A percentile compares a stretch with the other conserved stretches of the same genome.
These are phyloP conservation scores for Bombus difficillimus DNA, from an alignment of 1,140 invertebrate species.

Conservation along the genomic window DNA sequence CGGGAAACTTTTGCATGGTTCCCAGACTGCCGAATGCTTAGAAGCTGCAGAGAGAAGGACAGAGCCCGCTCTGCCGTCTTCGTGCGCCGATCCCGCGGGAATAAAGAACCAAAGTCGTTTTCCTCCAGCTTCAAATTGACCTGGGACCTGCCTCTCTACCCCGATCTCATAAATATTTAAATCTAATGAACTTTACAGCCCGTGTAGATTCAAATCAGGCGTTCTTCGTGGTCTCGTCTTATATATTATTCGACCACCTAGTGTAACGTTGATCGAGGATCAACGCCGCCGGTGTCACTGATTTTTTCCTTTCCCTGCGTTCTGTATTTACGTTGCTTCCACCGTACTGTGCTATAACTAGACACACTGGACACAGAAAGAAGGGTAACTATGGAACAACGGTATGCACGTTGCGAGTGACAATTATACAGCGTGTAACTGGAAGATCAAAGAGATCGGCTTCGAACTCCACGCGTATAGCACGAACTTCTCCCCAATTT, in stretches of 20 bases:
- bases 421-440: conserved; percentile 8
- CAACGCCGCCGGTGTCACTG: background rate
- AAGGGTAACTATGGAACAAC: background rate
- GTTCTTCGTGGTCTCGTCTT: conserved; percentile 41
- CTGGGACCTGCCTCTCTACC: conserved; percentile 45
- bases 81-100: conserved; percentile 39
- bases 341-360: too few species aligned
- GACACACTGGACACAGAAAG: background rate
- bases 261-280: conserved; percentile 39
- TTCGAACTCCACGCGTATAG: background rate
- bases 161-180: conserved; percentile 75
- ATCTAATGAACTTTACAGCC: conserved; percentile 75
- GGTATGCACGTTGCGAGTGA: background rate
- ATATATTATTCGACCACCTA: conserved; percentile 44
- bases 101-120: conserved; percentile 73
- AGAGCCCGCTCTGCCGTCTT: background rate
- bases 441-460: conserved; percentile 27
- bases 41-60: background rate
- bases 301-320: background rate
- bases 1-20: conserved; percentile 53
- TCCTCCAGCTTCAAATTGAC: conserved; percentile 69
- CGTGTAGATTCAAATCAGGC: conserved; percentile 71
- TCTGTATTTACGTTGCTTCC: too few species aligned
- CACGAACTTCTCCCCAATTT: conserved; percentile 51
- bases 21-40: background rate